These are phyloP conservation scores for Anthoptus insignis DNA, from an alignment of 2,888 invertebrate species.

Conservation along the genomic window DNA sequence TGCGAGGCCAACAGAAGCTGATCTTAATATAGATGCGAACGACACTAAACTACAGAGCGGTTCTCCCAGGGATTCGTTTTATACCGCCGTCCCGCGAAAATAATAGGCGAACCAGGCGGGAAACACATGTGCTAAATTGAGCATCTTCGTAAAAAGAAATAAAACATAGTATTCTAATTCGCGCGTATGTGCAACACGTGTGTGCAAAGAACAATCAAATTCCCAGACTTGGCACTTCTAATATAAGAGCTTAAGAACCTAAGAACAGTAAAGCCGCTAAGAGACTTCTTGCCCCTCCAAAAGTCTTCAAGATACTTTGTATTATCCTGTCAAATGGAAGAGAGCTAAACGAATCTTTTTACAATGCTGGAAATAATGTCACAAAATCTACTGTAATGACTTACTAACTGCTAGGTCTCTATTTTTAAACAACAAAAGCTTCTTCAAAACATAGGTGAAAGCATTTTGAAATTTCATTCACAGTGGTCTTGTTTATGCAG, in stretches of 20 bases:
- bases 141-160: slow-evolving; percentile 44
- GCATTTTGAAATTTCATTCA: no score
- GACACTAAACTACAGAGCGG: slow-evolving; percentile 66
- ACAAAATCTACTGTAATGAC: no score
- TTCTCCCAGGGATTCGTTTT: slow-evolving; percentile 73
- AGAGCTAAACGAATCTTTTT: no score
- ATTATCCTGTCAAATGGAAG: no score
- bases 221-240: not conserved
- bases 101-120: slow-evolving; percentile 57
- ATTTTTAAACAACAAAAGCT: no score
- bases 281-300: not conserved
- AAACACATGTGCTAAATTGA: slow-evolving; percentile 55
- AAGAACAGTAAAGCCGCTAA: no score
- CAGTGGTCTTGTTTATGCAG: no score
- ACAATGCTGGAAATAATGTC: no score
- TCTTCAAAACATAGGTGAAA: no score
- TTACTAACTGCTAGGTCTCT: no score
- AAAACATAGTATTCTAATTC: slow-evolving; percentile 35
- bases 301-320: no score
- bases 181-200: slow-evolving; percentile 44
- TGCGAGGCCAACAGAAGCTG: slow-evolving; percentile 72
- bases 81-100: slow-evolving; percentile 60
- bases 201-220: slow-evolving; percentile 1
- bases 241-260: no score
- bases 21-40: slow-evolving; percentile 83